Conservation (phyloP, 2,888 invertebrate species). For the Panorpa germanica region DNA sequence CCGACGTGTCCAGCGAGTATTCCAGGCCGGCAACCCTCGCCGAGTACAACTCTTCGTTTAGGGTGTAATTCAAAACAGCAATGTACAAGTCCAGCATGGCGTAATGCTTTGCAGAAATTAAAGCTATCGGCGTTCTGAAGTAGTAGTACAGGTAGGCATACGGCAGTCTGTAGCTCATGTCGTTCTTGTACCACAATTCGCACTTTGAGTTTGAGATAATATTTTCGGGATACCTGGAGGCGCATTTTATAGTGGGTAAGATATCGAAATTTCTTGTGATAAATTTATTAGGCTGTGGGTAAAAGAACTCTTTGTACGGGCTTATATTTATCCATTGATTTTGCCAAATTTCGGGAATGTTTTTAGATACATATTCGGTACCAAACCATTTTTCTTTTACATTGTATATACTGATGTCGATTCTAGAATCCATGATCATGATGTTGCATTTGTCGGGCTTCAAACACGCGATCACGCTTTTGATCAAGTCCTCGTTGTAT, state of each 20-base stretch:
- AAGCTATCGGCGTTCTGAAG: conserved; percentile 46
- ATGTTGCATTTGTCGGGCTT: conserved; percentile 28
- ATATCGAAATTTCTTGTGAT: conserved; percentile 47
- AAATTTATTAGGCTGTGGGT: conserved; percentile 55
- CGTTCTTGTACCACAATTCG: conserved; percentile 72
- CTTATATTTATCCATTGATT: conserved; percentile 37
- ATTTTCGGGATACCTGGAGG: conserved; percentile 32
- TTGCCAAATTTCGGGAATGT: conserved; percentile 42
- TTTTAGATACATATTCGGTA: conserved; percentile 43
- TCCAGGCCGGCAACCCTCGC: conserved; percentile 48
- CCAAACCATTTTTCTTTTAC: conserved; percentile 67
- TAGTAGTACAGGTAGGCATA: conserved; percentile 54
- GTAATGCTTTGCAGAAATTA: conserved; percentile 31
- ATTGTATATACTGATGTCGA: conserved; percentile 34
- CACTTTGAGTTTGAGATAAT: conserved; percentile 30
- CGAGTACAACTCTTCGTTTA: conserved; percentile 50
- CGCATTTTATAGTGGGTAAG: conserved; percentile 10
- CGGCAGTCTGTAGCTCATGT: conserved; percentile 65
- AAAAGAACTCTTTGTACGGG: conserved; percentile 35
- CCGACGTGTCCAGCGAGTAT: conserved; percentile 35
- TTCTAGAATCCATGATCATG: too few relatives aligned
- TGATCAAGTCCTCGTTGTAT: conserved; percentile 26
- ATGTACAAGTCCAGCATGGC: background rate
- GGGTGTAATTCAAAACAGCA: conserved; percentile 8
- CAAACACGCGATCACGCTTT: conserved; percentile 22